Evolutionary conservation across 2,888 invertebrate genomes (phyloP).

Genomic region (Campaea margaritaria): DNA sequence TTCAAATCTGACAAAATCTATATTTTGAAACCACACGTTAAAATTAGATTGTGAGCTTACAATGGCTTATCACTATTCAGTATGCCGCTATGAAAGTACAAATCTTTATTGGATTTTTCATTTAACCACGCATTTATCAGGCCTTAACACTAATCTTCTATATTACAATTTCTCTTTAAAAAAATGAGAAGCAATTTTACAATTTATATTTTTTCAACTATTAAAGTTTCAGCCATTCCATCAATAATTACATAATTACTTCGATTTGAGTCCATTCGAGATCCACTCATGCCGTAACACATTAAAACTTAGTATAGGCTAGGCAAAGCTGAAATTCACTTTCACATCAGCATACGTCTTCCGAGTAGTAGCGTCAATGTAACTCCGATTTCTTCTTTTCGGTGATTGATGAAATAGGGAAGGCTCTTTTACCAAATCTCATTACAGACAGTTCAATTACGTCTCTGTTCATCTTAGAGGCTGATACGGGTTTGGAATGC

Average conservation of each 20-base stretch:
- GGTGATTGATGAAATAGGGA: no score
- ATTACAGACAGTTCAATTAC: no score
- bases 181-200: not conserved
- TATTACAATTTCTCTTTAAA: not conserved
- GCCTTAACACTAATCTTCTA: not conserved
- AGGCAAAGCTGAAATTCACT: constrained; percentile 5
- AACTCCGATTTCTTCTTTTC: constrained; percentile 1
- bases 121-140: not conserved
- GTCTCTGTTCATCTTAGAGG: no score
- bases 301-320: not conserved
- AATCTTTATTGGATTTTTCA: constrained; percentile 1
- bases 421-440: no score
- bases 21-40: constrained; percentile 2
- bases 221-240: constrained; percentile 20
- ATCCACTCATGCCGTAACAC: constrained; percentile 8
- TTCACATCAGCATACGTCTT: constrained; percentile 20
- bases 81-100: constrained; percentile 24
- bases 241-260: constrained; percentile 9
- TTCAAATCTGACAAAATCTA: not conserved
- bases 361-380: constrained; percentile 13
- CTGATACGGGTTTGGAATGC: no score
- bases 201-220: not conserved
- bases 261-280: constrained; percentile 12
- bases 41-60: not conserved
- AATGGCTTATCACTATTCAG: not conserved